phyloP scores from a whole-genome alignment of 2,113 vertebrate genomes.

The Oncorhynchus mykiss region DNA sequence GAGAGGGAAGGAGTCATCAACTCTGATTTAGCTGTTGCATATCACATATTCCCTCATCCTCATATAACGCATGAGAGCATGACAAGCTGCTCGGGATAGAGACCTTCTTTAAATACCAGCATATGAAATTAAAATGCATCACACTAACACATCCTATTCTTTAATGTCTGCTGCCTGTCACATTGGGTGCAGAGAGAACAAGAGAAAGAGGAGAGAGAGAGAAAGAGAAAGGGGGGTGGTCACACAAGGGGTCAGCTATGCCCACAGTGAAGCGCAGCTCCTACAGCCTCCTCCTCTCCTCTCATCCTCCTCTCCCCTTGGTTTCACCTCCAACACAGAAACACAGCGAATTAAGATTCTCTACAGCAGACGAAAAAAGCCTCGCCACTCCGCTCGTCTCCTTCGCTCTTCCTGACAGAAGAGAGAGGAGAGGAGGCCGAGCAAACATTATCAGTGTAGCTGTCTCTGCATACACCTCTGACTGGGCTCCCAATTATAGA shows the following conservation, averaged over 20 bases:
- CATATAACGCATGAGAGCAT: slow-evolving; percentile 1
- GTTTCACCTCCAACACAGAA: slow-evolving; percentile 47
- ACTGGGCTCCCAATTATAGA: slow-evolving; percentile 23
- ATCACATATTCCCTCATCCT: slow-evolving; percentile 11
- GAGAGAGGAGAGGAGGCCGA: slow-evolving; percentile 15
- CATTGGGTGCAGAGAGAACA: neutral
- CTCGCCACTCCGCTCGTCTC: slow-evolving; percentile 2
- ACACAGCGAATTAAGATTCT: slow-evolving; percentile 65
- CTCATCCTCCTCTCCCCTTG: slow-evolving; percentile 22
- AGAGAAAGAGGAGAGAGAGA: neutral
- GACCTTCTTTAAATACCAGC: no score
- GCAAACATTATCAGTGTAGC: slow-evolving; percentile 23
- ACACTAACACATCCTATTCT: no score
- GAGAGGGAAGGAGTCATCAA: neutral
- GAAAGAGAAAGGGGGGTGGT: neutral
- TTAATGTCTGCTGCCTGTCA: neutral
- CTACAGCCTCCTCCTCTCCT: slow-evolving; percentile 26
- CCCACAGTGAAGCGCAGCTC: slow-evolving; percentile 39
- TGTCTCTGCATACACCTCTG: neutral
- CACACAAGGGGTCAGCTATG: slow-evolving; percentile 1
- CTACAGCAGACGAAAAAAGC: slow-evolving; percentile 43
- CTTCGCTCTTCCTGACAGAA: slow-evolving; percentile 16
- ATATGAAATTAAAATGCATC: no score
- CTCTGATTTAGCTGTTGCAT: neutral
- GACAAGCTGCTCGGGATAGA: neutral